A percentile compares a stretch with the other conserved stretches of the same genome.
phyloP scores from a whole-genome alignment of 2,888 invertebrate species.

The Eupithecia insigniata region DNA sequence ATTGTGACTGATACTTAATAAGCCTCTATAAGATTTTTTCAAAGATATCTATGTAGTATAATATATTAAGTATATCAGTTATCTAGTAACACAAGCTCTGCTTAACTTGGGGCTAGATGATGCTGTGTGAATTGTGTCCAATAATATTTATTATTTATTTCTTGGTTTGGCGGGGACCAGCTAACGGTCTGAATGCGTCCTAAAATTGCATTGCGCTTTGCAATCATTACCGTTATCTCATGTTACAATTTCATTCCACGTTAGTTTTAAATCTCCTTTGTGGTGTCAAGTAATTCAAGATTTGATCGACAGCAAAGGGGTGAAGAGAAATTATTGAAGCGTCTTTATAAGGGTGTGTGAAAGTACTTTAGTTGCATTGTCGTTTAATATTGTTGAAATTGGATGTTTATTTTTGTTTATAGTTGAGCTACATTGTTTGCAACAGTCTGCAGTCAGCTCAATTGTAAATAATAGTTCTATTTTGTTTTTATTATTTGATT shows the following conservation, averaged over 20 bases:
- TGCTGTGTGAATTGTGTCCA: too few relatives aligned
- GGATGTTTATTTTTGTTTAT: constrained; percentile 20
- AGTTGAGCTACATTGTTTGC: too few relatives aligned
- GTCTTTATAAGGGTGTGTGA: constrained; percentile 34
- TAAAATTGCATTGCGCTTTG: constrained; percentile 67
- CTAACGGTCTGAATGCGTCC: constrained; percentile 12
- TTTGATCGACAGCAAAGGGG: constrained; percentile 65
- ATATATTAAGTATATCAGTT: too few relatives aligned
- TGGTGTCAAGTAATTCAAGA: constrained; percentile 60
- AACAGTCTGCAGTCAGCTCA: too few relatives aligned
- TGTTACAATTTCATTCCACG: constrained; percentile 71
- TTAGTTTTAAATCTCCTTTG: constrained; percentile 56
- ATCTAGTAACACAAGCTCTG: too few relatives aligned
- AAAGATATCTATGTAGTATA: too few relatives aligned
- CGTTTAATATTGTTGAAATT: constrained; percentile 32
- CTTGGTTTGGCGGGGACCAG: neutral
- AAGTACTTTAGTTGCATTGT: constrained; percentile 28
- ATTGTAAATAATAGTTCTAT: too few relatives aligned
- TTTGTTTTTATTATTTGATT: too few relatives aligned
- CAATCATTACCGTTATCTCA: constrained; percentile 75
- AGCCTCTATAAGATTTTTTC: neutral
- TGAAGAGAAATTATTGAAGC: constrained; percentile 39
- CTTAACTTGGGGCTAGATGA: too few relatives aligned
- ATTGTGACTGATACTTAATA: neutral
- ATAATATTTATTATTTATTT: too few relatives aligned